phyloP scores from a whole-genome alignment of 1,140 invertebrate genomes.

The Phymastichus coffea region DNA sequence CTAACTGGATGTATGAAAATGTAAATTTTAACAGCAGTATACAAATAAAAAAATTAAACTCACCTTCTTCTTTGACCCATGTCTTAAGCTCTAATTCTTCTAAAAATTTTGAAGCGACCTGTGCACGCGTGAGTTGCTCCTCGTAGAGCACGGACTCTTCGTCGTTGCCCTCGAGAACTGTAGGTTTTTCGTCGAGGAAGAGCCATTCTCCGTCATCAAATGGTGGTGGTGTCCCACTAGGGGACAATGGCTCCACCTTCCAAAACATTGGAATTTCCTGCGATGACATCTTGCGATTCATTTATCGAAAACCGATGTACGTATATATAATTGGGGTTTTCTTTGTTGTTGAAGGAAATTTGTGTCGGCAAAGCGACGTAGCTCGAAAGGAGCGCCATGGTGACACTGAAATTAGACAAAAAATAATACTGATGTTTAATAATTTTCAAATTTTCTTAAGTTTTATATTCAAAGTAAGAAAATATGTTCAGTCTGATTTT shows the following conservation, averaged over 20 bases:
- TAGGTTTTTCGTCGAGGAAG: conserved; percentile 38
- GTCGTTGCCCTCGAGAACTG: conserved; percentile 24
- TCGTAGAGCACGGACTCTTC: conserved; percentile 33
- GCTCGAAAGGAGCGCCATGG: conserved; percentile 45
- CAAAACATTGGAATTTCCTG: conserved; percentile 47
- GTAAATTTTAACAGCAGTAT: too few relatives aligned
- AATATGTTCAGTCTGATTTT: too few relatives aligned
- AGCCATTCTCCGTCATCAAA: conserved; percentile 44
- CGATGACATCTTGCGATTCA: conserved; percentile 43
- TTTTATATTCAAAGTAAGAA: too few relatives aligned
- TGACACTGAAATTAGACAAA: conserved; percentile 42
- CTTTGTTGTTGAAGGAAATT: too few relatives aligned
- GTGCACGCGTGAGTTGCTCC: conserved; percentile 43
- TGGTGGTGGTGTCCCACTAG: conserved; percentile 38
- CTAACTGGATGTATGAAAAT: too few relatives aligned
- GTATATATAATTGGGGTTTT: too few relatives aligned
- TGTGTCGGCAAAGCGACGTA: conserved; percentile 46
- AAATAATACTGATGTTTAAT: background rate
- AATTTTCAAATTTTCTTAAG: too few relatives aligned
- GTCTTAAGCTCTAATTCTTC: conserved; percentile 50
- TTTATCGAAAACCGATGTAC: too few relatives aligned
- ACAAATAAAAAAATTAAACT: conserved; percentile 22
- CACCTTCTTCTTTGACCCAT: conserved; percentile 56
- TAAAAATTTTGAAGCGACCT: conserved; percentile 47
- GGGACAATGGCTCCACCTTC: conserved; percentile 58